These are phyloP conservation scores for Whitmania pigra DNA, from an alignment of 1,140 invertebrate species.

Conservation along the genomic window DNA sequence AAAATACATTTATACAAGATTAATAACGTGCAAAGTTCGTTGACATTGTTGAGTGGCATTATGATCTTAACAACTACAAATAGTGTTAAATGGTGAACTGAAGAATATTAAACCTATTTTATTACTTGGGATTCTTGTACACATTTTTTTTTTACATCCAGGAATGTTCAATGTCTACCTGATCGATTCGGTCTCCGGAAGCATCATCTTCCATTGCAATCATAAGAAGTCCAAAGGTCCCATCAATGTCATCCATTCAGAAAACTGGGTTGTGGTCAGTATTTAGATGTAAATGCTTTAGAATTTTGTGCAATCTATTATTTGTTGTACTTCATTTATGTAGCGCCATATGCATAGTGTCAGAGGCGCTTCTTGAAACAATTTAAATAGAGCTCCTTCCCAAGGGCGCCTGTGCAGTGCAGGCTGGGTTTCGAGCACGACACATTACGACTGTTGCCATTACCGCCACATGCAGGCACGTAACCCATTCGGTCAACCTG, in stretches of 20 bases:
- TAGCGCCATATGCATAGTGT: no score
- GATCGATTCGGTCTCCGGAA: constrained; percentile 75
- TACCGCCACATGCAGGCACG: no score
- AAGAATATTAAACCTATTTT: not conserved
- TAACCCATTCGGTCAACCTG: no score
- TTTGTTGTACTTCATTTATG: no score
- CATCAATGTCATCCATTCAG: constrained; percentile 79
- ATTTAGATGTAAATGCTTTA: not conserved
- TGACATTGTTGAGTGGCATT: not conserved
- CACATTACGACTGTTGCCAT: no score
- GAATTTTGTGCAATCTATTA: not conserved
- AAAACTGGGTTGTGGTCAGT: constrained; percentile 78
- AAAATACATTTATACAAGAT: no score
- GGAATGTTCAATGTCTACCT: constrained; percentile 66
- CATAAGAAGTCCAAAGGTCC: constrained; percentile 69
- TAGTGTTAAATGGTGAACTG: not conserved
- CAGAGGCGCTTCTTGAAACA: no score
- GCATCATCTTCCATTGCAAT: constrained; percentile 46
- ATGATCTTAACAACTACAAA: not conserved
- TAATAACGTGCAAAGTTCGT: no score
- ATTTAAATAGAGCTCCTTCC: no score
- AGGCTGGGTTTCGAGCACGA: no score
- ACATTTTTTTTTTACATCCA: not conserved
- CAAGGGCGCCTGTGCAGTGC: no score
- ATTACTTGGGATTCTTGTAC: not conserved